Evolutionary conservation across 1,140 invertebrate species (phyloP).

Genomic region (Monochamus saltuarius): DNA sequence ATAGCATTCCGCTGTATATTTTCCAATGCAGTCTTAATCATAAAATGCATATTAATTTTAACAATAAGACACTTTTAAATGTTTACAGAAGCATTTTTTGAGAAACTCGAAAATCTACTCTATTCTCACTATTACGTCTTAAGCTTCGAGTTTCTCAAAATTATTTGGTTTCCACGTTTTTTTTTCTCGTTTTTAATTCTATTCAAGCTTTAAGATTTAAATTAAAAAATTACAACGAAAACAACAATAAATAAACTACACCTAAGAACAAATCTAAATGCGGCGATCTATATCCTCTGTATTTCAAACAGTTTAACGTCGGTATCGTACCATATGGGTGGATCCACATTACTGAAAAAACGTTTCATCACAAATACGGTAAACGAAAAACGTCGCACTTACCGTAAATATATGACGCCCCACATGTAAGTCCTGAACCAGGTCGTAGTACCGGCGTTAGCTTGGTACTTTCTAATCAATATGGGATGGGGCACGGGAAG

Average conservation of each 20-base stretch:
- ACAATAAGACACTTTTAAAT: constrained; percentile 5
- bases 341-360: constrained; percentile 87
- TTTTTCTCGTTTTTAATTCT: neutral
- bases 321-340: constrained; percentile 99
- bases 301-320: constrained; percentile 99
- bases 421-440: constrained; percentile 99
- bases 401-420: constrained; percentile 98
- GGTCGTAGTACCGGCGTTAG: constrained; percentile 95
- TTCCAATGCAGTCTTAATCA: constrained; percentile 1
- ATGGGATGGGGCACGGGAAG: constrained; percentile 99
- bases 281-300: constrained; percentile 71
- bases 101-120: neutral
- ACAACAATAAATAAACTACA: constrained; percentile 1
- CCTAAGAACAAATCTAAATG: neutral
- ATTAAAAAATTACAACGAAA: neutral
- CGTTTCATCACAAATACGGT: neutral
- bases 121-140: neutral
- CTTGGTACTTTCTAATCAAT: constrained; percentile 97
- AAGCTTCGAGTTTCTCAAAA: neutral
- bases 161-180: neutral
- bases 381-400: constrained; percentile 24
- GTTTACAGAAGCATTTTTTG: neutral
- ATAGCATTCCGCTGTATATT: neutral
- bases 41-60: constrained; percentile 1
- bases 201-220: neutral